Conservation (phyloP, 1,140 invertebrate species). For the Meloidogyne floridensis region DNA sequence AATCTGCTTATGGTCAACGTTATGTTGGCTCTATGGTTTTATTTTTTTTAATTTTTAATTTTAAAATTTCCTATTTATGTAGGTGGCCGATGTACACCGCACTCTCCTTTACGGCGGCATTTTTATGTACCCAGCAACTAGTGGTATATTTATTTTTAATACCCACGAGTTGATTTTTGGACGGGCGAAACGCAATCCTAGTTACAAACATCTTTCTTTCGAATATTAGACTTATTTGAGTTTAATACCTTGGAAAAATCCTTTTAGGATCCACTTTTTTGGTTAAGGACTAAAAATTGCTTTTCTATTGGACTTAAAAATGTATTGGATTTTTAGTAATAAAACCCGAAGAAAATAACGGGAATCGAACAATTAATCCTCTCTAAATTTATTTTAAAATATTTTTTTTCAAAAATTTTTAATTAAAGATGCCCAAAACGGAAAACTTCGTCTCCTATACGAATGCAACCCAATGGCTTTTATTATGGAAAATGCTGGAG, state of each 20-base stretch:
- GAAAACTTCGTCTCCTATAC: slow-evolving; percentile 95
- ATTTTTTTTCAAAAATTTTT: not conserved
- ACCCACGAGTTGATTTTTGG: too few relatives aligned
- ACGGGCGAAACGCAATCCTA: too few relatives aligned
- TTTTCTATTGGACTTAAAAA: too few relatives aligned
- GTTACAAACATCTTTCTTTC: too few relatives aligned
- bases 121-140: slow-evolving; percentile 94
- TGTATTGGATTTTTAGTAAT: too few relatives aligned
- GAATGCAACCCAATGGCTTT: slow-evolving; percentile 98
- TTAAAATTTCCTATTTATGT: not conserved
- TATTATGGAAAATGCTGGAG: slow-evolving; percentile 75
- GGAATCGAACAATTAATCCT: too few relatives aligned
- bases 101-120: slow-evolving; percentile 74
- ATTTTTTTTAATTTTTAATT: not conserved
- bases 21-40: slow-evolving; percentile 98
- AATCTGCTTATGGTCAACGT: slow-evolving; percentile 85
- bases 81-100: slow-evolving; percentile 56
- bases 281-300: too few relatives aligned
- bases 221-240: too few relatives aligned
- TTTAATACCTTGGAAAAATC: too few relatives aligned
- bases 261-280: too few relatives aligned
- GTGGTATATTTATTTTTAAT: slow-evolving; percentile 44
- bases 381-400: not conserved
- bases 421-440: slow-evolving; percentile 77
- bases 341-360: too few relatives aligned